These are phyloP conservation scores for Notothenia coriiceps DNA, from an alignment of 2,113 vertebrate species.

Conservation along the genomic window DNA sequence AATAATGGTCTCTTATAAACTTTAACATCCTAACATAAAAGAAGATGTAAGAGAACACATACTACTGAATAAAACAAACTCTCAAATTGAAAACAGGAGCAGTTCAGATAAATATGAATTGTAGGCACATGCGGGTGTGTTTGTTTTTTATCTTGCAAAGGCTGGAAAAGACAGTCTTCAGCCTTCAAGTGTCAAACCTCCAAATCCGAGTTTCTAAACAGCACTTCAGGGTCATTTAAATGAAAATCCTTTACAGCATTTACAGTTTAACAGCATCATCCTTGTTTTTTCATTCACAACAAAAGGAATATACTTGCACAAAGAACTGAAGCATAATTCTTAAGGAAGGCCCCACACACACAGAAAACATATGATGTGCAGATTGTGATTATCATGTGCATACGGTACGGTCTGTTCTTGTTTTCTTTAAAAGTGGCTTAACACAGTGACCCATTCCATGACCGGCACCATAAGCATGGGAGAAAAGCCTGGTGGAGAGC, in stretches of 20 bases:
- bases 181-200: slow-evolving; percentile 59
- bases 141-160: slow-evolving; percentile 71
- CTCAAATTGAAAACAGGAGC: slow-evolving; percentile 41
- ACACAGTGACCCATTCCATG: slow-evolving; percentile 67
- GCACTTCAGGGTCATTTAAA: slow-evolving; percentile 76
- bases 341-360: slow-evolving; percentile 67
- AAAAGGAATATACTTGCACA: slow-evolving; percentile 67
- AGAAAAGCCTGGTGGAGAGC: slow-evolving; percentile 64
- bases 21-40: slow-evolving; percentile 36
- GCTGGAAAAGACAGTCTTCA: slow-evolving; percentile 56
- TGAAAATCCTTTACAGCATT: slow-evolving; percentile 58
- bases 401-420: slow-evolving; percentile 44
- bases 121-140: slow-evolving; percentile 81
- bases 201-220: slow-evolving; percentile 63
- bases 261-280: slow-evolving; percentile 57
- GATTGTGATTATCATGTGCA: slow-evolving; percentile 73
- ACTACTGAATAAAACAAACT: slow-evolving; percentile 27
- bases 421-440: slow-evolving; percentile 40
- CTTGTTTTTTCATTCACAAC: slow-evolving; percentile 57
- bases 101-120: slow-evolving; percentile 54
- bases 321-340: slow-evolving; percentile 62
- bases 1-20: slow-evolving; percentile 10
- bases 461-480: slow-evolving; percentile 66
- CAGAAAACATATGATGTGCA: slow-evolving; percentile 66
- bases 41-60: slow-evolving; percentile 32